These are phyloP conservation scores for Cyprinodon diabolis DNA, from an alignment of 2,797 vertebrate species.

Conservation along the genomic window DNA sequence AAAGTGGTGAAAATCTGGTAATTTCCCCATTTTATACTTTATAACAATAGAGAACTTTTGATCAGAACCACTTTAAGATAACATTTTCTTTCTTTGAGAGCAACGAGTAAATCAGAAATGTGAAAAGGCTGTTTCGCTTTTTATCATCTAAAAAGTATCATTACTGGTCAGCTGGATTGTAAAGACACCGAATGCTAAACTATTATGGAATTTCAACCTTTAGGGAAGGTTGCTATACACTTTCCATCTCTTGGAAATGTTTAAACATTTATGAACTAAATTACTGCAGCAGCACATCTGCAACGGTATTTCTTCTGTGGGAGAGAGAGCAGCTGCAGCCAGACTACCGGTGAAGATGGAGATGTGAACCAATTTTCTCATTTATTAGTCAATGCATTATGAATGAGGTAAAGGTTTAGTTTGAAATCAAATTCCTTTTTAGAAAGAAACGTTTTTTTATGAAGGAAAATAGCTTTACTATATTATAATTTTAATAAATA, in stretches of 20 bases:
- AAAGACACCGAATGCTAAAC: background rate
- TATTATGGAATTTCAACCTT: background rate
- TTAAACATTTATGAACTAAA: conserved; percentile 14
- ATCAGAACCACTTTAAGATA: too few species aligned
- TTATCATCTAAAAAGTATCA: background rate
- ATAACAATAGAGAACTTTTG: too few species aligned
- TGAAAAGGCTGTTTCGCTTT: background rate
- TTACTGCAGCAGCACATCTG: background rate
- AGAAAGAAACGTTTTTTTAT: background rate
- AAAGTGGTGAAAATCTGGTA: too few species aligned
- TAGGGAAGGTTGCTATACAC: background rate
- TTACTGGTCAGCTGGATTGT: background rate
- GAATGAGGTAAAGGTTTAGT: conserved; percentile 8
- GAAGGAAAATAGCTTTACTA: background rate
- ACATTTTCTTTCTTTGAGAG: too few species aligned
- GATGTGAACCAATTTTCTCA: background rate
- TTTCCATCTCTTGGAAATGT: background rate
- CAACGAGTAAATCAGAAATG: background rate
- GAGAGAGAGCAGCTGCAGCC: conserved; percentile 7
- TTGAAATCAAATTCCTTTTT: background rate
- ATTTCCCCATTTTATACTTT: too few species aligned
- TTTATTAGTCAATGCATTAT: conserved; percentile 11
- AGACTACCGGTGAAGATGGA: background rate
- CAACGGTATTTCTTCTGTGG: background rate
- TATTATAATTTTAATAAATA: conserved; percentile 4